These are phyloP conservation scores for Portunus trituberculatus DNA, from an alignment of 1,140 invertebrate genomes.

Conservation along the genomic window DNA sequence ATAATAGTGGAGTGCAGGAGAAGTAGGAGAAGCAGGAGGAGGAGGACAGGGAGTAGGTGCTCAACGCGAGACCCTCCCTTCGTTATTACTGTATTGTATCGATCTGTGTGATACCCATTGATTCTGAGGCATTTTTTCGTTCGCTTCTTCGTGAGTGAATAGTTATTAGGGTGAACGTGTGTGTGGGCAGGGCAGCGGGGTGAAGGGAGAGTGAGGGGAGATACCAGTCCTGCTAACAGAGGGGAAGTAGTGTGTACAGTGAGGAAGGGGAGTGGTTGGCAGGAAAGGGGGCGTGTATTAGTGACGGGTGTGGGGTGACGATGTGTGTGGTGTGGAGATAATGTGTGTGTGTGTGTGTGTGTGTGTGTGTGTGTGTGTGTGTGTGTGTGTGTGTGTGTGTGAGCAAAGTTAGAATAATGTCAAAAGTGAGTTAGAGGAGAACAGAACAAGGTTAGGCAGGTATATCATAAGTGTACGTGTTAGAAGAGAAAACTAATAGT, in stretches of 20 bases:
- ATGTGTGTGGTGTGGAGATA: background rate
- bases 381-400: background rate
- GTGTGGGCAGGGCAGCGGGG: background rate
- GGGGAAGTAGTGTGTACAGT: background rate
- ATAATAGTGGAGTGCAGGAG: background rate
- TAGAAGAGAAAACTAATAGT: too few relatives aligned
- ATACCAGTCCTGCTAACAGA: background rate
- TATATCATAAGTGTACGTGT: too few relatives aligned
- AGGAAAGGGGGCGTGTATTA: too few relatives aligned
- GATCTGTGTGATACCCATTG: background rate
- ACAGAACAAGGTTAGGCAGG: too few relatives aligned
- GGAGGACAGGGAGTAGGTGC: background rate
- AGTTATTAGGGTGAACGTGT: background rate
- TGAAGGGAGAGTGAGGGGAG: background rate
- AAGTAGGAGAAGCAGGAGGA: background rate
- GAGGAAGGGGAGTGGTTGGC: background rate
- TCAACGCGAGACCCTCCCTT: background rate
- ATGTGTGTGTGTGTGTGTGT: background rate
- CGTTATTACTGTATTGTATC: conserved; percentile 23
- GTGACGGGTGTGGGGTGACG: background rate
- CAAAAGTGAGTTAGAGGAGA: too few relatives aligned
- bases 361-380: conserved; percentile 4
- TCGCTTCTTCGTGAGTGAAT: background rate
- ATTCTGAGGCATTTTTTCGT: background rate
- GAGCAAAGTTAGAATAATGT: too few relatives aligned